A percentile compares a stretch with the other conserved stretches of the same genome.
Evolutionary conservation across 1,140 invertebrate species (phyloP).

Genomic region (Mercenaria mercenaria): DNA sequence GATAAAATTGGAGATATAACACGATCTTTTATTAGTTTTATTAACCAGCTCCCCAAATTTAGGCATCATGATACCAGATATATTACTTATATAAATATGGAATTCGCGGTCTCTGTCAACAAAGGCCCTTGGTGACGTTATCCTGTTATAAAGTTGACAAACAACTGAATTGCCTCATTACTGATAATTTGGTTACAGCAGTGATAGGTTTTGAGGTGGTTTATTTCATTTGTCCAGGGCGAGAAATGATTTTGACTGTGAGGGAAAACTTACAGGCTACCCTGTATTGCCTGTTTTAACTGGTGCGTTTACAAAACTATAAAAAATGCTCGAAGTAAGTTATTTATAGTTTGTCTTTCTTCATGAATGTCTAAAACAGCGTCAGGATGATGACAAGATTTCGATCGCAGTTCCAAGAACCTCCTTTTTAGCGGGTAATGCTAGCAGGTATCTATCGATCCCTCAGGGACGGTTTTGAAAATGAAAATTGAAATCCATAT

Average conservation of each 20-base stretch:
- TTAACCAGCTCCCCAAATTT: conserved; percentile 19
- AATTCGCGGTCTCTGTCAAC: conserved; percentile 44
- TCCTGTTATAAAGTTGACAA: conserved; percentile 41
- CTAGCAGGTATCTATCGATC: neutral
- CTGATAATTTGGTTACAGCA: conserved; percentile 25
- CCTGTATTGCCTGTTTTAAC: too few species aligned
- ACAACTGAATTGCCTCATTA: conserved; percentile 26
- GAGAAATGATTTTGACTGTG: too few species aligned
- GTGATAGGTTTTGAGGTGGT: neutral
- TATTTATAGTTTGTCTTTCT: too few species aligned
- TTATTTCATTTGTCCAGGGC: too few species aligned
- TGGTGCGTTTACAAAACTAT: too few species aligned
- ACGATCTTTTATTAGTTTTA: conserved; percentile 45
- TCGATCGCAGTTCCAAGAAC: neutral
- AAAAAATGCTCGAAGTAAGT: too few species aligned
- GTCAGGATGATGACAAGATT: neutral
- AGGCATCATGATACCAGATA: conserved; percentile 21
- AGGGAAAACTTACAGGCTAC: too few species aligned
- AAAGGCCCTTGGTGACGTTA: conserved; percentile 42
- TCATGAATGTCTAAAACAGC: too few species aligned
- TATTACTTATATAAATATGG: conserved; percentile 61
- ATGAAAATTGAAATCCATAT: conserved; percentile 55
- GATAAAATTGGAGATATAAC: conserved; percentile 23
- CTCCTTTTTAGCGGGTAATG: neutral
- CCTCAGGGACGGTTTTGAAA: neutral